Base-by-base conservation (phyloP, 1,140 invertebrate genomes). In the Periplaneta americana region DNA sequence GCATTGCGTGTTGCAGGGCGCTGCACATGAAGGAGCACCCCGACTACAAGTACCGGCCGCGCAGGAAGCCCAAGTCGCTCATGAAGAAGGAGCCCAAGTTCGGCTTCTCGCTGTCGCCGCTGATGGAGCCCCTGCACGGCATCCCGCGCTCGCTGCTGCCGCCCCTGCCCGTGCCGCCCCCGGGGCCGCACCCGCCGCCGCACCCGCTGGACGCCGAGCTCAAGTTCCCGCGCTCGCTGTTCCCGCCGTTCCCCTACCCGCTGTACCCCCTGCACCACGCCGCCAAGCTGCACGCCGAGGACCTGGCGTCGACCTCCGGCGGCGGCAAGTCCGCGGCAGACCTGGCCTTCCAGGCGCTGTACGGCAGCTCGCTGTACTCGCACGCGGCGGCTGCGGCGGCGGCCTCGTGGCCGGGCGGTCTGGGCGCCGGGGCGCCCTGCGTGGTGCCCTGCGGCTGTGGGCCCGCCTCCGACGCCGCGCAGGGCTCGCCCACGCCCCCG, bases 21-120 rank as follows among this genome's bases (percentile, higher is more conserved):
- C 91, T 98, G 17, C 98, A 99, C 90, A 99, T 99, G 98, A 97
- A 98, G 89, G 97, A 98, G 87, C 96, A 98, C 87, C 97, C 97
- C 9, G 97, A 98, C 88, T 98, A 98, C 91, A 98, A 98, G 89
- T 98, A 98, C 88, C 92, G 97, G 36, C 97, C 97, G 18, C 91
- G 97, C 78, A 90, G 96, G 83, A 98, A 98, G 88, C 97, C 97
- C 1, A 99, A 99, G 86, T 88, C 90, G 0, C 83, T 91, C 18
- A 86, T 94, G 79, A 95, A 94, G 86, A 95, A 95, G 84, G 93
- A 94, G 84, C 91, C 93, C 34, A 94, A 94, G 86, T 94, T 93
- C 84, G 92, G 82, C 79, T 94, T 94, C 86, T 90, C 91, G 10
- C 91, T 94, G 83, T 91, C 91, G 35, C 91, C 92, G 0, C 35